Evolutionary conservation across 2,797 vertebrate genomes (phyloP).

Genomic region (Leptodactylus fallax): DNA sequence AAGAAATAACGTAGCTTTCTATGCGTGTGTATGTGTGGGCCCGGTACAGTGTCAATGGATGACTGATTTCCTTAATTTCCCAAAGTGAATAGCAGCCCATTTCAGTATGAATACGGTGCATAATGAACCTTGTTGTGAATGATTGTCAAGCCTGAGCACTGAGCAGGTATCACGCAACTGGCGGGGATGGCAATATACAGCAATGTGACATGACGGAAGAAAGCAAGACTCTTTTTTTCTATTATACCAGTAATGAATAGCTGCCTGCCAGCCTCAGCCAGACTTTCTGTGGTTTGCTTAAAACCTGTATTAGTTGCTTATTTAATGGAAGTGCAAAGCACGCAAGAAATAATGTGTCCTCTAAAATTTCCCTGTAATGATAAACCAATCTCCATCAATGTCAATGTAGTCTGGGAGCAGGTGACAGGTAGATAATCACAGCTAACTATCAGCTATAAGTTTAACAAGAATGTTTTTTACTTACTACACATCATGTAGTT

Average conservation of each 20-base stretch:
- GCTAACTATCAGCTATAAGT: conserved; percentile 38
- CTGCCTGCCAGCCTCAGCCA: conserved; percentile 43
- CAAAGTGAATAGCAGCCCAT: conserved; percentile 31
- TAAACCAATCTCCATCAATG: conserved; percentile 54
- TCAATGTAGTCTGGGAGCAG: conserved; percentile 49
- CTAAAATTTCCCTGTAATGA: not conserved
- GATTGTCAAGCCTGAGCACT: conserved; percentile 48
- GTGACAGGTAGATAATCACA: conserved; percentile 54
- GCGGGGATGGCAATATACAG: conserved; percentile 23
- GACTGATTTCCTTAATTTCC: conserved; percentile 51
- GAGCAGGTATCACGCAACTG: conserved; percentile 20
- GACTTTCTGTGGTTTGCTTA: conserved; percentile 53
- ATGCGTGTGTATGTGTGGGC: not conserved
- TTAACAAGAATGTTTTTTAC: conserved; percentile 57
- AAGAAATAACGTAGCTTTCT: conserved; percentile 39
- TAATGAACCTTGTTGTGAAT: conserved; percentile 51
- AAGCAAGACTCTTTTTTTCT: conserved; percentile 50
- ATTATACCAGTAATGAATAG: conserved; percentile 59
- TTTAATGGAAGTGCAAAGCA: conserved; percentile 46
- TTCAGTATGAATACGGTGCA: conserved; percentile 59
- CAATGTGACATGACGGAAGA: conserved; percentile 24
- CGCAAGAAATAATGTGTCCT: conserved; percentile 51
- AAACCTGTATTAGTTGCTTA: conserved; percentile 51
- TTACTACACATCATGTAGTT: conserved; percentile 18
- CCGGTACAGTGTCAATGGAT: conserved; percentile 29